Base-by-base conservation (phyloP, 2,888 invertebrate species). In the Metalampra italica region DNA sequence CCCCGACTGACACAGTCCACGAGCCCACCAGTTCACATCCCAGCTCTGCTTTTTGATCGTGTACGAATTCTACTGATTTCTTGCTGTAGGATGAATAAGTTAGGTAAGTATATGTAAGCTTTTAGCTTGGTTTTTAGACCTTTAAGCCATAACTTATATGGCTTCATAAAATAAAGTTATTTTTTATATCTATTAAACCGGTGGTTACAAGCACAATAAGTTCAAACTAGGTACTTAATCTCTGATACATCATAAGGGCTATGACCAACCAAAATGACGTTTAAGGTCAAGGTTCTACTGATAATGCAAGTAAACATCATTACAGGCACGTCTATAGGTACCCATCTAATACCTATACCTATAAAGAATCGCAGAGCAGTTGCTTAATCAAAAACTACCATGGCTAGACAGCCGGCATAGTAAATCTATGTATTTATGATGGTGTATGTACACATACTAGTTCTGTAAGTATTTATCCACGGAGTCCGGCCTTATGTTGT, bases 1-100 rank as follows among this genome's bases (percentile, higher is more conserved):
- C 98, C 34, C 99, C 99, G 37, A 97, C 96, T 47, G 95, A 94
- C 1, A 98, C 98, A 0, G 95, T 96, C 97, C 98, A 99, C 67
- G 98, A 98, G 48, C 96, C 99, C 29, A 98, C 94, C 61, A 99
- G 89, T 73, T 97, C 95, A 66, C 95, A 94, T 45, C 95, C 94
- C 22, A 97, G 85, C 36, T 94, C 92, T 8, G 92, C 83, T 65
- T 93, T 93, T 60, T 93, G 93, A 3, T 94, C 92, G 66, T 94
- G 92, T 51, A 97, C 92, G 70, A 96, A 91, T 60, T 94, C 92
- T n/a, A 94, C 93, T 45, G 93, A 93, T 57, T 93, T 92, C 88
- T 96, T 93, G 71, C 97, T 97, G 82, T 47, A 64, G 60, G n/a
- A 52, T 7, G 38, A 2, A 50, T 11, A 45, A 36, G 7, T 32